phyloP scores from a whole-genome alignment of 2,888 invertebrate species.

The Metellina segmentata region DNA sequence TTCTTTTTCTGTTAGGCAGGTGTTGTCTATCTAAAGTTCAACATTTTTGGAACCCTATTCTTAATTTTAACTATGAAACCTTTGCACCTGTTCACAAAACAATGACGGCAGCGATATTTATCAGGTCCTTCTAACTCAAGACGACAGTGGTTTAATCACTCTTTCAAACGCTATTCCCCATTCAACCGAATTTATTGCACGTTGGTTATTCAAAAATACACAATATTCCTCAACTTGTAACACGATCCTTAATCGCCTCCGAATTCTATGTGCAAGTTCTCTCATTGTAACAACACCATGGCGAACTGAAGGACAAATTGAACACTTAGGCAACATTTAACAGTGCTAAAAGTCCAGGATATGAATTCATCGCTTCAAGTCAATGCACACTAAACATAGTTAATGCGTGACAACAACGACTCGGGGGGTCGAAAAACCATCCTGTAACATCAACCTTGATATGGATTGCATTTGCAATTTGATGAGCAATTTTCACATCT shows the following conservation, averaged over 20 bases:
- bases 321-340: conserved; percentile 16
- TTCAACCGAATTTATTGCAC: not conserved
- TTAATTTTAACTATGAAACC: no score
- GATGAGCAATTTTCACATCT: conserved; percentile 32
- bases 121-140: not conserved
- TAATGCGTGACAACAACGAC: not conserved
- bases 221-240: not conserved
- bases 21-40: no score
- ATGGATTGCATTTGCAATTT: conserved; percentile 49
- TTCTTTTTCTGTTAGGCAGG: no score
- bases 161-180: not conserved
- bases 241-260: not conserved
- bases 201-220: not conserved
- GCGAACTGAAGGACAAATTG: not conserved
- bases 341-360: conserved; percentile 21
- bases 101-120: not conserved
- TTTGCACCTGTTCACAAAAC: no score
- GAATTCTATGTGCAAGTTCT: not conserved
- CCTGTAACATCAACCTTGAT: conserved; percentile 27
- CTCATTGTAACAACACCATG: not conserved
- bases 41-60: no score
- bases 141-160: not conserved
- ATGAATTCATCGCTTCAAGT: conserved; percentile 4
- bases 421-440: not conserved
- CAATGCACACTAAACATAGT: not conserved